phyloP scores from a whole-genome alignment of 2,797 vertebrate species.

The Danio aesculapii region DNA sequence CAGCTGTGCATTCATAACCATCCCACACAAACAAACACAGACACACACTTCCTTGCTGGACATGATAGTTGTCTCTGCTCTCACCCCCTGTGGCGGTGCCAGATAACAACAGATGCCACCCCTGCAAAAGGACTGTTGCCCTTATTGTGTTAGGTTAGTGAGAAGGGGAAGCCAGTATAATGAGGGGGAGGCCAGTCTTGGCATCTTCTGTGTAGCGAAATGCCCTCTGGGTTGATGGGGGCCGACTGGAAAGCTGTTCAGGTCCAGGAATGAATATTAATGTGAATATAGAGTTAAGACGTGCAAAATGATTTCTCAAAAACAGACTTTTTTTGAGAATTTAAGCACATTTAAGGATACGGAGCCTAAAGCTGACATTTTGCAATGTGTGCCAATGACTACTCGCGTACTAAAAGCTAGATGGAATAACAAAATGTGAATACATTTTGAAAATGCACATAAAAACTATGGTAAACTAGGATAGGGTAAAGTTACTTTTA shows the following conservation, averaged over 20 bases:
- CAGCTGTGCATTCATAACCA: slow-evolving; percentile 56
- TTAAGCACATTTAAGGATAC: not conserved
- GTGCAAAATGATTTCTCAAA: slow-evolving; percentile 50
- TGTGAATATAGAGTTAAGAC: slow-evolving; percentile 49
- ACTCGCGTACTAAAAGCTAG: too few relatives aligned
- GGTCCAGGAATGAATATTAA: slow-evolving; percentile 56
- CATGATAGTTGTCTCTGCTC: slow-evolving; percentile 16
- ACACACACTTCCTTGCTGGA: slow-evolving; percentile 35
- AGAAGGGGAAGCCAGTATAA: slow-evolving; percentile 50
- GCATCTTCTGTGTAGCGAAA: slow-evolving; percentile 36
- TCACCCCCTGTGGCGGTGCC: slow-evolving; percentile 41
- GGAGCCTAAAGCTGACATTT: too few relatives aligned
- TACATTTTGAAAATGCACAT: too few relatives aligned
- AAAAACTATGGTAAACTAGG: too few relatives aligned
- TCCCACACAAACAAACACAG: slow-evolving; percentile 30
- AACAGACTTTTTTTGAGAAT: not conserved
- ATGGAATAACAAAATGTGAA: too few relatives aligned
- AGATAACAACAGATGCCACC: slow-evolving; percentile 57
- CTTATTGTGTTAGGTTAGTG: slow-evolving; percentile 48
- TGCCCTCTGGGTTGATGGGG: slow-evolving; percentile 52
- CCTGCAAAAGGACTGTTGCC: slow-evolving; percentile 40
- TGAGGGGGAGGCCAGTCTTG: slow-evolving; percentile 47
- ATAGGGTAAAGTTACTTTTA: too few relatives aligned
- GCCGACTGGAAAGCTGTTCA: slow-evolving; percentile 37
- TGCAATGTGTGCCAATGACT: too few relatives aligned